Percentiles rank a stretch among this genome's conserved stretches.
Evolutionary conservation across 2,888 invertebrate genomes (phyloP).

Genomic region (Lepidonotus clava): DNA sequence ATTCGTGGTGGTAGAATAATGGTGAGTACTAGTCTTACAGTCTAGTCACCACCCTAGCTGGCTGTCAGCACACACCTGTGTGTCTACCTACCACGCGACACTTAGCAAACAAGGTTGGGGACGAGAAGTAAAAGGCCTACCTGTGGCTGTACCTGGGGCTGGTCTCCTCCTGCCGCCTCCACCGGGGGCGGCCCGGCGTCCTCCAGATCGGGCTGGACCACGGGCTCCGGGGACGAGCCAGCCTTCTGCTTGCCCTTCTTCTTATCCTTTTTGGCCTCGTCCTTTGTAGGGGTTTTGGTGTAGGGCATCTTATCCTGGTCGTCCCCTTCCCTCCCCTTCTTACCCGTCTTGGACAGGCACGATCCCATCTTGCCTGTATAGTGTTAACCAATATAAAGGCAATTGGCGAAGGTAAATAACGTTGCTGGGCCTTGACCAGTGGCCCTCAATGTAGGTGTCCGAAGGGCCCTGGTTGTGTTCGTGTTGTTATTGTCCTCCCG

Average conservation of each 20-base stretch:
- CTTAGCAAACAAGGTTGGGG: background rate
- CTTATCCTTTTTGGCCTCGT: slow-evolving; percentile 28
- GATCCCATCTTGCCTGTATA: slow-evolving; percentile 58
- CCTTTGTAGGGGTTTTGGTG: slow-evolving; percentile 28
- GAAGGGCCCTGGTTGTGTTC: no score
- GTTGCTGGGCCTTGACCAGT: no score
- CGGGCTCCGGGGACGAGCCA: background rate
- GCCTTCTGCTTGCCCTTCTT: background rate
- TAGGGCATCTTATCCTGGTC: slow-evolving; percentile 63
- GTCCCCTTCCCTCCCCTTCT: slow-evolving; percentile 57
- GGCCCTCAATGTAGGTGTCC: no score
- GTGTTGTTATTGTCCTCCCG: no score
- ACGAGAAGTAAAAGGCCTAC: background rate
- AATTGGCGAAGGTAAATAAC: no score
- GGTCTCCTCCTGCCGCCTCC: background rate
- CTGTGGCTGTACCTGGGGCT: background rate
- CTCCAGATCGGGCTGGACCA: background rate
- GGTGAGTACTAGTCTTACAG: no score
- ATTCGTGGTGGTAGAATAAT: no score
- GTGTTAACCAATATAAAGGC: no score
- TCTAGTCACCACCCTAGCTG: no score
- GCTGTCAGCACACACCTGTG: slow-evolving; percentile 1
- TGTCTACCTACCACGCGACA: background rate
- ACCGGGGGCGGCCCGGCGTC: background rate
- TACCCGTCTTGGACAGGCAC: slow-evolving; percentile 53